Evolutionary conservation across 2,113 vertebrate species (phyloP).

Genomic region (Sander vitreus): DNA sequence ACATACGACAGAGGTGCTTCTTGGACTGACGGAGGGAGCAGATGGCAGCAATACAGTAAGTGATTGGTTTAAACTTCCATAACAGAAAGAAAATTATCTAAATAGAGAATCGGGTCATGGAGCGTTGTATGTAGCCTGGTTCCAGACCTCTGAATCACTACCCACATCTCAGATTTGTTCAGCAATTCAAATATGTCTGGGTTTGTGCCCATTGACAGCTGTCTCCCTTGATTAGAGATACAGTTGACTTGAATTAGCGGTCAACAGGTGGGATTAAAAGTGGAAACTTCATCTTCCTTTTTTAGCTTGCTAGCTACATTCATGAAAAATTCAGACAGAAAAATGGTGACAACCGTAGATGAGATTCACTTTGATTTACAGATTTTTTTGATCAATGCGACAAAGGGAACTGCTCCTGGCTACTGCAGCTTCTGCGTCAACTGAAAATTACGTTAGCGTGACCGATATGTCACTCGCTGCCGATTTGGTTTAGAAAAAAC

Average conservation of each 20-base stretch:
- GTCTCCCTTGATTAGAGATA: no score
- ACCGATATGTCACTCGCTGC: rapidly evolving
- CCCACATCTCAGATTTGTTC: not conserved
- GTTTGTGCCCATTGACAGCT: not conserved
- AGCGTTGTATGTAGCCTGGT: not conserved
- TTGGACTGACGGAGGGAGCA: constrained; percentile 71
- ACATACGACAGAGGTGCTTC: constrained; percentile 80
- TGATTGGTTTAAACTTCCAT: not conserved
- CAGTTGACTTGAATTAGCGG: not conserved
- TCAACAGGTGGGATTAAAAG: not conserved
- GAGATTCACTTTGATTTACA: not conserved
- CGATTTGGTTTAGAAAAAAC: not conserved
- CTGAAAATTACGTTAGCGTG: not conserved
- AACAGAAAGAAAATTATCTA: no score
- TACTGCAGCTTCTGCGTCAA: not conserved
- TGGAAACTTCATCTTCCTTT: not conserved
- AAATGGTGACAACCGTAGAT: not conserved
- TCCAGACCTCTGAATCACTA: not conserved
- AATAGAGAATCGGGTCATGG: no score
- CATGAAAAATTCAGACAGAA: not conserved
- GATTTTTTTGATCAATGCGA: not conserved
- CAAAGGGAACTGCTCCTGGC: not conserved
- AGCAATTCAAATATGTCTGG: not conserved
- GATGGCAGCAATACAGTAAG: constrained; percentile 73
- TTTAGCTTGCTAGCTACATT: not conserved